These are phyloP conservation scores for Rissa tridactyla DNA, from an alignment of 2,113 vertebrate genomes.

Conservation along the genomic window DNA sequence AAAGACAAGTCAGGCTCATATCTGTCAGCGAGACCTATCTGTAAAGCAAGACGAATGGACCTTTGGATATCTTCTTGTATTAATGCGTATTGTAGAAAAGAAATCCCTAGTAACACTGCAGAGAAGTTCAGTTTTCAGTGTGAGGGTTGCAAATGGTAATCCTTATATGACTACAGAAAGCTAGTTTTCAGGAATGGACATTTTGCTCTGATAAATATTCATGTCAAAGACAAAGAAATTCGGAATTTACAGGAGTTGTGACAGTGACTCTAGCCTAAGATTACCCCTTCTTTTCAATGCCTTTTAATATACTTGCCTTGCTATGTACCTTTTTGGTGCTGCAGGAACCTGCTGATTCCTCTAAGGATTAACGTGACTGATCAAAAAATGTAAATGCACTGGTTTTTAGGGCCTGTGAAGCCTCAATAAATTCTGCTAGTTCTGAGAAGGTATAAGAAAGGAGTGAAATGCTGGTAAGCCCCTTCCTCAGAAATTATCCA, in stretches of 20 bases:
- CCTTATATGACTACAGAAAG: neutral
- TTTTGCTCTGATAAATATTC: neutral
- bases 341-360: neutral
- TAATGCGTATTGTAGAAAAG: neutral
- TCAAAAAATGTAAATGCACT: neutral
- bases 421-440: neutral
- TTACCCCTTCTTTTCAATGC: neutral
- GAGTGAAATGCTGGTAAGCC: neutral
- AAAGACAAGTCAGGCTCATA: neutral
- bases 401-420: neutral
- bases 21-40: neutral
- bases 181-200: neutral
- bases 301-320: neutral
- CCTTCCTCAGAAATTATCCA: neutral
- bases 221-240: neutral
- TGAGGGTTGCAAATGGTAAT: neutral
- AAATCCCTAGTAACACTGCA: neutral
- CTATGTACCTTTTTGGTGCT: neutral
- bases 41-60: neutral
- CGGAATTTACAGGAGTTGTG: neutral
- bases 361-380: neutral
- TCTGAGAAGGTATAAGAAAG: neutral
- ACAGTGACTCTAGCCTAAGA: neutral
- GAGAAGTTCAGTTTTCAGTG: neutral
- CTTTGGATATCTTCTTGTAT: neutral